Evolutionary conservation across 2,113 vertebrate species (phyloP), one percentile per base, ranked within the genome.

Genomic region (Calidris pygmaea): DNA sequence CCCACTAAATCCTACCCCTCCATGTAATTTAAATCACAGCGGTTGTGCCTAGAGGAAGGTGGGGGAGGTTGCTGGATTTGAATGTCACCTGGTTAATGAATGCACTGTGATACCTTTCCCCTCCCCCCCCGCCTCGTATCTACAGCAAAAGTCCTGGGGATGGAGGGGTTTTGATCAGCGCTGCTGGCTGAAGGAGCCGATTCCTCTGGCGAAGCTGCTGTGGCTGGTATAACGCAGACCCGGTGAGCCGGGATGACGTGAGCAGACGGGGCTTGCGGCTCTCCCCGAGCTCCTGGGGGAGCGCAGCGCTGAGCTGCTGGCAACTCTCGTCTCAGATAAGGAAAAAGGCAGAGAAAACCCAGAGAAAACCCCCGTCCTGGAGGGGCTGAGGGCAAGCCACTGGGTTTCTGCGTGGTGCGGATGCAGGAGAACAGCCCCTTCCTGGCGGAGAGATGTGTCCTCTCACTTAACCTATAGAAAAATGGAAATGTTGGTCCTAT

Each of bases 1-100:
- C 94, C 77, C 87, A 37, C 90, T 95, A 95, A 96, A 97, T 93
- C 93, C 93, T 79, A 7, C 52, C 84, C 84, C n/a, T 85, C 62
- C 74, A 6, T 13, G 87, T 94, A 41, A 97, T 94, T 91, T 30
- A 66, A 87, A 76, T 50, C 4, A 2, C 95, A 87, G 93, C 3
- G 13, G 5, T 45, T 76, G 81, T 66, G 94, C 87, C 84, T 15
- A 2, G 87, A 76, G 93, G 87, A 70, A 52, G 79, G 21, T 4
- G 76, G 85, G 72, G 93, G 76, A 84, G 88, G 76, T 23, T 37
- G 76, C 88, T 59, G 77, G 39, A 0, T 67, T 43, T 13, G 70
- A 43, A 23, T 4, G 66, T 95, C 94, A 66, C 85, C 87, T 26
- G 93, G 24, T 58, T 68, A 75, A 92, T 23, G 91, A 93, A 83